Evolutionary conservation across 2,797 vertebrate species (phyloP), one percentile per base, ranked within the genome.

Genomic region (Sebastes minor): DNA sequence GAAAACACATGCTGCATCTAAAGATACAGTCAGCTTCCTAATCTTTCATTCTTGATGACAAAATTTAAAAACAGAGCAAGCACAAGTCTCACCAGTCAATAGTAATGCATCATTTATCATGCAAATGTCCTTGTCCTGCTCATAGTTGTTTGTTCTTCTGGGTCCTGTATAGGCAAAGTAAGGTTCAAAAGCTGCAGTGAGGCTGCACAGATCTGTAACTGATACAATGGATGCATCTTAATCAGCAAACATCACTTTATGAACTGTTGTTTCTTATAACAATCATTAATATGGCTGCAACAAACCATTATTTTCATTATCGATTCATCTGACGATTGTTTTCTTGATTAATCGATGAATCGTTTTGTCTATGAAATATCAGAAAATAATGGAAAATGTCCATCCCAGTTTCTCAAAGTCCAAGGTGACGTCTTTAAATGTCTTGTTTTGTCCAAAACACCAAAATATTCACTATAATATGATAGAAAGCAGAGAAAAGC

Each of bases 61-160:
- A 66, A 0, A 72, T 49, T 55, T 25, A 5, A 12, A 66, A 61
- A 68, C 32, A 55, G 11, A 52, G 2, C 12, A n/a, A 53, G 42
- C 27, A n/a, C 20, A 65, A 66, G 59, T 65, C 27, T 65, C 23
- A 76, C 46, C 30, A 49, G 16, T 62, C 23, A 76, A 12, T 61
- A 23, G 2, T 13, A 35, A 57, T 49, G 46, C 59, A 70, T 77
- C 18, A 70, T 65, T 75, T 62, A 20, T 52, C 8, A 52, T n/a
- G 49, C 18, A 35, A 68, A 84, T 89, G 63, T 56, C 63, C 22
- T 14, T 20, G 74, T 87, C 68, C 11, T 27, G 32, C 49, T 66
- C 38, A 23, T 1, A 38, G 23, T n/a, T 30, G 11, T 74, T 65
- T 80, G 64, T 67, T 83, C 62, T 73, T 81, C 70, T 27, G 62